phyloP scores from a whole-genome alignment of 2,797 vertebrate species.

The Orestias chungarensis region DNA sequence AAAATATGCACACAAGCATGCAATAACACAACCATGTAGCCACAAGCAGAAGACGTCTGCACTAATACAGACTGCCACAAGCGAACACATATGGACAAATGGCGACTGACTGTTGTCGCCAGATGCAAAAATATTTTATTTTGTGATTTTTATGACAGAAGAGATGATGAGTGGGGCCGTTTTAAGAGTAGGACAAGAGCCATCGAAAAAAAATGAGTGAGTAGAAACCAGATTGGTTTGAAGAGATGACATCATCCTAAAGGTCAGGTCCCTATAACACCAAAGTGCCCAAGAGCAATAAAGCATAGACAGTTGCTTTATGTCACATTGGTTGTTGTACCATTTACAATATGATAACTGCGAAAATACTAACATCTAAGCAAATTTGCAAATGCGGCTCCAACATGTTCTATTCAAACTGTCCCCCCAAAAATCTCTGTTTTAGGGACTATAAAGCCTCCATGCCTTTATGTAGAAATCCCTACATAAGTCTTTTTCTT shows the following conservation, averaged over 20 bases:
- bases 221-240: constrained; percentile 38
- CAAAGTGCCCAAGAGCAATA: constrained; percentile 41
- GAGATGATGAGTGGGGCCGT: constrained; percentile 6
- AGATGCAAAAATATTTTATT: constrained; percentile 38
- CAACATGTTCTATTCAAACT: not conserved
- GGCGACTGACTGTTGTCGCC: not conserved
- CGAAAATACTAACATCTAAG: not conserved
- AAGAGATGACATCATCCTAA: constrained; percentile 47
- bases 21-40: constrained; percentile 24
- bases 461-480: not conserved
- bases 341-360: not conserved
- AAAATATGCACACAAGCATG: not conserved
- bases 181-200: constrained; percentile 23
- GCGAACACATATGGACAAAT: constrained; percentile 16
- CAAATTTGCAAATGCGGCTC: too few species aligned
- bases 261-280: constrained; percentile 29
- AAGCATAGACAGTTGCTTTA: constrained; percentile 15
- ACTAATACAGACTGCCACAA: constrained; percentile 28
- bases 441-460: not conserved
- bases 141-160: constrained; percentile 15
- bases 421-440: not conserved
- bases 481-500: not conserved
- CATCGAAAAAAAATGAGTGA: constrained; percentile 22
- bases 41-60: constrained; percentile 31
- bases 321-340: not conserved